phyloP scores from a whole-genome alignment of 1,140 invertebrate species.

The Thalassaphorura encarpata region DNA sequence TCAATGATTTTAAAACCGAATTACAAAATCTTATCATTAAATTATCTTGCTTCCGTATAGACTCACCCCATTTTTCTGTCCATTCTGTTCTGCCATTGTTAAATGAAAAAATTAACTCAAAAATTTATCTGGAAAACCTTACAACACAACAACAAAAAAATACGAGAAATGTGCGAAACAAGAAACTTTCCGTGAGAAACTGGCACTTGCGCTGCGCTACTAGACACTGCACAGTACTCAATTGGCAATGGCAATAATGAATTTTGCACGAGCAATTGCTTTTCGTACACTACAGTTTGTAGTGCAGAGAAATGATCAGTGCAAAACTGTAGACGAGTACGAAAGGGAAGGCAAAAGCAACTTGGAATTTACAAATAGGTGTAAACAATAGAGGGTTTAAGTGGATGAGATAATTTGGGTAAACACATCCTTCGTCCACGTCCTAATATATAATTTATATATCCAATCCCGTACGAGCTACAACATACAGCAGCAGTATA shows the following conservation, averaged over 20 bases:
- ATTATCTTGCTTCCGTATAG: no score
- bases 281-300: no score
- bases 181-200: background rate
- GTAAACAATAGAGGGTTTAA: conserved; percentile 11
- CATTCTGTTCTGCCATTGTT: no score
- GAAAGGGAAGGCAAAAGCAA: background rate
- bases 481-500: no score
- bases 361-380: background rate
- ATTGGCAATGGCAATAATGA: background rate
- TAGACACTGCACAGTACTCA: background rate
- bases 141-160: background rate
- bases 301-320: no score
- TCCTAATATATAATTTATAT: background rate
- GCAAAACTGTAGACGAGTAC: background rate
- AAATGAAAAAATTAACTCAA: no score
- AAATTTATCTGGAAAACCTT: background rate
- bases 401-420: conserved; percentile 29
- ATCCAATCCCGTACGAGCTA: no score
- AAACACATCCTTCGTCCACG: conserved; percentile 13
- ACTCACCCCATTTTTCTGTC: no score
- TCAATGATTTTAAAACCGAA: no score
- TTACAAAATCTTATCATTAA: no score
- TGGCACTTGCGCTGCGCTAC: background rate
- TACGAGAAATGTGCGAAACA: no score
- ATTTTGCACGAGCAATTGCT: background rate